phyloP scores from a whole-genome alignment of 2,797 vertebrate species.

The Eulemur albifrons region DNA sequence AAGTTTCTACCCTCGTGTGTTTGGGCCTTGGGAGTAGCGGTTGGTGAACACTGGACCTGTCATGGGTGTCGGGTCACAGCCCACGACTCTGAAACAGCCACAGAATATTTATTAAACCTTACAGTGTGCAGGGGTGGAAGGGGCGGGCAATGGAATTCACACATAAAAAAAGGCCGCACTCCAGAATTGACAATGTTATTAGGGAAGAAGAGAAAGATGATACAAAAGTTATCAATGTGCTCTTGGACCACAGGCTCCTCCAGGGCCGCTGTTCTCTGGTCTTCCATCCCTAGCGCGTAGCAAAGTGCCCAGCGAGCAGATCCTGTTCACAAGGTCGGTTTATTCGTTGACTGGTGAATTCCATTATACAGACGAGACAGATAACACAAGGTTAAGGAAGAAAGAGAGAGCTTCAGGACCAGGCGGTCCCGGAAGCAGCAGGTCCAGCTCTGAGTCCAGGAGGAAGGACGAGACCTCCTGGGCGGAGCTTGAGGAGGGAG shows the following conservation, averaged over 20 bases:
- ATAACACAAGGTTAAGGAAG: not conserved
- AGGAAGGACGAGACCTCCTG: not conserved
- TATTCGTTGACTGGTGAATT: not conserved
- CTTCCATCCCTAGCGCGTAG: not conserved
- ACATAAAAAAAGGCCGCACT: not conserved
- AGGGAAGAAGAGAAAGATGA: not conserved
- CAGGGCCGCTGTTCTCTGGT: not conserved
- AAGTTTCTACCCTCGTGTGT: rapidly evolving
- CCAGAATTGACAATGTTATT: not conserved
- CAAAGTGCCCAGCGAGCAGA: too few relatives aligned
- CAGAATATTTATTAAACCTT: not conserved
- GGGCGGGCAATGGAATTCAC: not conserved
- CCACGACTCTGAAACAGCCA: not conserved
- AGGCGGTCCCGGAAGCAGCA: not conserved
- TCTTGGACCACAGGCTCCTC: not conserved
- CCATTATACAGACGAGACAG: not conserved
- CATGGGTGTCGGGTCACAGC: not conserved
- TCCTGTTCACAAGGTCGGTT: not conserved
- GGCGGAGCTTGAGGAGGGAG: not conserved
- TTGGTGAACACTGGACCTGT: not conserved
- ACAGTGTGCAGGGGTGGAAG: too few relatives aligned
- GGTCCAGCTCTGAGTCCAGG: not conserved
- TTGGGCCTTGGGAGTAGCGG: not conserved
- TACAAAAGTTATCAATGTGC: not conserved
- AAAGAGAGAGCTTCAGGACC: not conserved